phyloP scores from a whole-genome alignment of 2,113 vertebrate genomes.

The Herpetotheres cachinnans region DNA sequence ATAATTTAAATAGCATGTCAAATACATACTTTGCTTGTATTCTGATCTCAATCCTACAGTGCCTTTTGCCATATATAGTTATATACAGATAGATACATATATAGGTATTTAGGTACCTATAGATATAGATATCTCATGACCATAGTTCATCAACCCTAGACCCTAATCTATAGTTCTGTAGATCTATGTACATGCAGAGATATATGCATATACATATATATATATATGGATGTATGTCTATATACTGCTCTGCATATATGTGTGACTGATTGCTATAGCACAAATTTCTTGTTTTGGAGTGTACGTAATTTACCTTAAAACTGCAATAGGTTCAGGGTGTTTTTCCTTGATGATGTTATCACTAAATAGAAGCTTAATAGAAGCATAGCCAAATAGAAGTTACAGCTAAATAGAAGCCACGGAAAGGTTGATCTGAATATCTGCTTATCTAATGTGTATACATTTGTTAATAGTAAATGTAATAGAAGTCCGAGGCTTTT shows the following conservation, averaged over 20 bases:
- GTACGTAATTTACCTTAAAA: background rate
- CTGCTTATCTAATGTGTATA: background rate
- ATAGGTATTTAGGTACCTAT: background rate
- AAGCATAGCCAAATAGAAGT: background rate
- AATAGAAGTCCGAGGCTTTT: background rate
- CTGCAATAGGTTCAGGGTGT: background rate
- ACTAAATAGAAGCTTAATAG: background rate
- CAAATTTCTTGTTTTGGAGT: background rate
- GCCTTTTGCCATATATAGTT: background rate
- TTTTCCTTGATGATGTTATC: background rate
- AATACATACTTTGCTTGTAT: background rate
- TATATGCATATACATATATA: background rate
- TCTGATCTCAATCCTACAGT: background rate
- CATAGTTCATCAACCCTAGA: background rate
- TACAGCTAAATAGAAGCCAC: background rate
- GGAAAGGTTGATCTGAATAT: background rate
- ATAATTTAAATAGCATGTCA: background rate
- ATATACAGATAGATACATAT: rapidly evolving
- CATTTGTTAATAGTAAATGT: background rate
- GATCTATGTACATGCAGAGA: background rate
- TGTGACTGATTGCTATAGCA: background rate
- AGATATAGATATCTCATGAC: background rate
- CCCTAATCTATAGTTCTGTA: background rate
- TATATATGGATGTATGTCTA: background rate
- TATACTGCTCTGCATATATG: background rate